A percentile compares a stretch with the other conserved stretches of the same genome.
phyloP scores from a whole-genome alignment of 2,888 invertebrate genomes.

The Caenorhabditis zanzibari region DNA sequence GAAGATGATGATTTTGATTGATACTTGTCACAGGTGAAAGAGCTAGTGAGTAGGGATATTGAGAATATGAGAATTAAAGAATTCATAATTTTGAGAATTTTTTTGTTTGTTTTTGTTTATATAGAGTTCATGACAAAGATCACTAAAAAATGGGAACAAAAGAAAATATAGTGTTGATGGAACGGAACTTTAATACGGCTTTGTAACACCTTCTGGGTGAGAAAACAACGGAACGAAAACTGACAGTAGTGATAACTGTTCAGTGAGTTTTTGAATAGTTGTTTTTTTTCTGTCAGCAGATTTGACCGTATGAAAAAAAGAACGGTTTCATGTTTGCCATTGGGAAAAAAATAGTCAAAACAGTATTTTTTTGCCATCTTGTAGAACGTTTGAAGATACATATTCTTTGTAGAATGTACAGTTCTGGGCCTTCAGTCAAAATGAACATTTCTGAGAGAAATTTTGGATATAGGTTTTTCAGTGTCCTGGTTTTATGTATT shows the following conservation, averaged over 20 bases:
- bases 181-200: slow-evolving; percentile 9
- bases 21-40: neutral
- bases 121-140: neutral
- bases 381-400: no score
- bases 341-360: no score
- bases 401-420: no score
- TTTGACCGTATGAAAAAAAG: no score
- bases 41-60: neutral
- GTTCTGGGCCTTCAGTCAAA: no score
- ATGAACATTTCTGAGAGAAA: no score
- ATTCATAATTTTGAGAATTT: neutral
- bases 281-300: no score
- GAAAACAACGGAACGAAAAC: neutral
- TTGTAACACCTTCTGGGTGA: slow-evolving; percentile 11
- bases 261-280: no score
- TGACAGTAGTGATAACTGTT: neutral
- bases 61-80: neutral
- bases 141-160: slow-evolving; percentile 14
- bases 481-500: no score
- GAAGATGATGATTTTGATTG: neutral
- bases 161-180: neutral
- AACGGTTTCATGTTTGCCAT: no score
- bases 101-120: slow-evolving; percentile 5
- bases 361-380: no score
- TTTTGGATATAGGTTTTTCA: no score